A percentile compares a stretch with the other conserved stretches of the same genome.
Conservation (phyloP, 1,140 invertebrate species). For the Brachionus calyciflorus region DNA sequence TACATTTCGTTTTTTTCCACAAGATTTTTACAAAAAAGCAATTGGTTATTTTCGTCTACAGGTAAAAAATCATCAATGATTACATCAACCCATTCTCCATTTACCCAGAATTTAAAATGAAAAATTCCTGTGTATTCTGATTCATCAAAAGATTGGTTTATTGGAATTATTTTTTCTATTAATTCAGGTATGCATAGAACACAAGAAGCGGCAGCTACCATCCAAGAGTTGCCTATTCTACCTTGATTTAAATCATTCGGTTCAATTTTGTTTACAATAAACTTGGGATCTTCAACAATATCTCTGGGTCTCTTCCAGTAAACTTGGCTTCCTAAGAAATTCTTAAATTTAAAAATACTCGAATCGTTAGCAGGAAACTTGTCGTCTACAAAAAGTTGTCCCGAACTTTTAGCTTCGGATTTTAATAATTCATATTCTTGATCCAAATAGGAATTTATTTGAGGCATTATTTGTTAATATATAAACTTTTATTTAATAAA, state of each 20-base stretch:
- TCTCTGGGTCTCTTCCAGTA: conserved; percentile 61
- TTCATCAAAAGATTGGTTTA: conserved; percentile 67
- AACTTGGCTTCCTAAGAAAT: conserved; percentile 55
- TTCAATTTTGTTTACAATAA: conserved; percentile 50
- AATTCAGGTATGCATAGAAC: conserved; percentile 68
- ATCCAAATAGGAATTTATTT: too few species aligned
- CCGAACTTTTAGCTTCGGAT: too few species aligned
- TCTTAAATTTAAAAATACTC: conserved; percentile 63
- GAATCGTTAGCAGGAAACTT: conserved; percentile 67
- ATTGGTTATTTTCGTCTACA: conserved; percentile 66
- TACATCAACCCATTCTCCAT: conserved; percentile 73
- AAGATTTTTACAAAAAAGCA: conserved; percentile 69
- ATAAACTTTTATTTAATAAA: too few species aligned
- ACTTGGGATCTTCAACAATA: conserved; percentile 51
- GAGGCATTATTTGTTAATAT: too few species aligned
- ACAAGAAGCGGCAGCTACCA: conserved; percentile 69
- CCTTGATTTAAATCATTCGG: conserved; percentile 68
- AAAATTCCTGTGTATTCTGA: conserved; percentile 61
- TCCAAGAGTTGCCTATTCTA: conserved; percentile 68
- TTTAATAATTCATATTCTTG: too few species aligned
- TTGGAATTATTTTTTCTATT: conserved; percentile 68
- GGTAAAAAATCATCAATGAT: conserved; percentile 74
- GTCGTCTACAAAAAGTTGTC: conserved; percentile 68
- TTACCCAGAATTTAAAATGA: conserved; percentile 74
- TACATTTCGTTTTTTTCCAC: conserved; percentile 73